These are phyloP conservation scores for Zele albiditarsus DNA, from an alignment of 2,888 invertebrate species.

Conservation along the genomic window DNA sequence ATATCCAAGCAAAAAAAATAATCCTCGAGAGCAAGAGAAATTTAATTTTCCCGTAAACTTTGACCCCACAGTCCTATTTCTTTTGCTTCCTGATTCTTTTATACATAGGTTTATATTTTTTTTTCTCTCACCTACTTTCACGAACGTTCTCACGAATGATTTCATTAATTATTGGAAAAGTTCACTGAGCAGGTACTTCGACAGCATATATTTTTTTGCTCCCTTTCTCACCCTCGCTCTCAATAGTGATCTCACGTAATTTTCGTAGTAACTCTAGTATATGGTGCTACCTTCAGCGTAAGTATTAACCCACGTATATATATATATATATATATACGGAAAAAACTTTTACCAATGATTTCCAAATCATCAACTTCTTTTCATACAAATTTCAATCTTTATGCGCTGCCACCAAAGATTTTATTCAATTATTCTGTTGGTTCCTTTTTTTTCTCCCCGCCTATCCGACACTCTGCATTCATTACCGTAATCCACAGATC, in stretches of 20 bases:
- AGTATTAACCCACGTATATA: neutral
- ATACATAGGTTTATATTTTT: conserved; percentile 9
- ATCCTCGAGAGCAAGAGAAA: conserved; percentile 43
- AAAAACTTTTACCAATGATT: neutral
- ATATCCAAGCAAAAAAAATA: conserved; percentile 42
- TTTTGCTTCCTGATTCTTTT: neutral
- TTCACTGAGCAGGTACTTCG: conserved; percentile 37
- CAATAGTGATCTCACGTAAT: conserved; percentile 17
- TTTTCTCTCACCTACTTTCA: conserved; percentile 24
- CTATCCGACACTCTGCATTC: no score
- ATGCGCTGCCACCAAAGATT: neutral
- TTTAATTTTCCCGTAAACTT: conserved; percentile 53
- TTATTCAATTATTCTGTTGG: no score
- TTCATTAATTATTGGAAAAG: conserved; percentile 56
- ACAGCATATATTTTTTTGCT: conserved; percentile 32
- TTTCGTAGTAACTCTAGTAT: neutral
- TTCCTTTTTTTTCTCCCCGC: no score
- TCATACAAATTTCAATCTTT: neutral
- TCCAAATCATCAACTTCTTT: neutral
- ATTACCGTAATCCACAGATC: no score
- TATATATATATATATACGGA: no score
- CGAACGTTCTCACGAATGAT: conserved; percentile 46
- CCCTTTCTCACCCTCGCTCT: conserved; percentile 28
- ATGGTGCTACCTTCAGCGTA: neutral
- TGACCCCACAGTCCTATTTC: conserved; percentile 34